Evolutionary conservation across 2,888 invertebrate genomes (phyloP).

Genomic region (Drosophila engyochracea): DNA sequence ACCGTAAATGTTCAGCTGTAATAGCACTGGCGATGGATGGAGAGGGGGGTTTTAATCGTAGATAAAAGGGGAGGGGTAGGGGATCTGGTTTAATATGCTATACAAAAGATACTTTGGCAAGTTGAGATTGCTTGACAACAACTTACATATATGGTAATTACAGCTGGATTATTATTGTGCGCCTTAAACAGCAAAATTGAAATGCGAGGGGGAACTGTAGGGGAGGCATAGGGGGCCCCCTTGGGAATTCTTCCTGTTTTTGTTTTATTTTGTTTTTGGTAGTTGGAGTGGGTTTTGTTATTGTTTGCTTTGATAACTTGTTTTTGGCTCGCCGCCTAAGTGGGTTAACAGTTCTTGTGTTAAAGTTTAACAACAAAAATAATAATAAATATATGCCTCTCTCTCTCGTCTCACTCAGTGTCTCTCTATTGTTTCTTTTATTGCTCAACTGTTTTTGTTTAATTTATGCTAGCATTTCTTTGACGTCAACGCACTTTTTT

Average conservation of each 20-base stretch:
- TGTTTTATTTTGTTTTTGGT: slow-evolving; percentile 9
- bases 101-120: slow-evolving; percentile 39
- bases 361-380: slow-evolving; percentile 42
- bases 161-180: slow-evolving; percentile 60
- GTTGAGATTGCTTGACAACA: slow-evolving; percentile 54
- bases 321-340: slow-evolving; percentile 61
- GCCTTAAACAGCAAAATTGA: slow-evolving; percentile 37
- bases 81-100: slow-evolving; percentile 6
- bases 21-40: neutral
- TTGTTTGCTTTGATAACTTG: slow-evolving; percentile 36
- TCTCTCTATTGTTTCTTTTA: neutral
- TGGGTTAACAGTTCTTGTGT: slow-evolving; percentile 76
- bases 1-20: slow-evolving; percentile 37
- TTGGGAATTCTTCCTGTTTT: slow-evolving; percentile 44
- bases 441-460: slow-evolving; percentile 30
- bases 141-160: slow-evolving; percentile 73
- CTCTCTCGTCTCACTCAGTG: neutral
- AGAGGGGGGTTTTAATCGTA: neutral
- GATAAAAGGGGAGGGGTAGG: neutral
- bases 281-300: slow-evolving; percentile 23
- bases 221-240: neutral
- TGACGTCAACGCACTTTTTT: slow-evolving; percentile 44
- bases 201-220: slow-evolving; percentile 22
- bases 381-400: neutral
- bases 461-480: slow-evolving; percentile 47